phyloP scores from a whole-genome alignment of 2,888 invertebrate genomes.

The Meiosimyza decipiens region DNA sequence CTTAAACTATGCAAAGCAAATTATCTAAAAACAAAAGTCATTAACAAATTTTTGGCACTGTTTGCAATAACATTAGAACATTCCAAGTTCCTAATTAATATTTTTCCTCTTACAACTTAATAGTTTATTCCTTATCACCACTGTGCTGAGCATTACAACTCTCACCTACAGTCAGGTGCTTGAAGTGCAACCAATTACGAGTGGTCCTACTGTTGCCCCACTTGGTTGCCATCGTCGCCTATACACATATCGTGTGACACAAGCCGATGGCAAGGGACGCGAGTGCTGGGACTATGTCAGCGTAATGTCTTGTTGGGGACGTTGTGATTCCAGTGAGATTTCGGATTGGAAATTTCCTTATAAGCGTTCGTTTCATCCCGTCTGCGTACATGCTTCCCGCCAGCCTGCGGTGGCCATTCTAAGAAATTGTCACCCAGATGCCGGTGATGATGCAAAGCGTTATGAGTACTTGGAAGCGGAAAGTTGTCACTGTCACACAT shows the following conservation, averaged over 20 bases:
- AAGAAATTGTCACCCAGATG: constrained; percentile 80
- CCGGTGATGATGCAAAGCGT: constrained; percentile 72
- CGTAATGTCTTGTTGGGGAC: constrained; percentile 83
- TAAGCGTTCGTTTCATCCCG: constrained; percentile 86
- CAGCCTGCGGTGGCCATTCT: constrained; percentile 75
- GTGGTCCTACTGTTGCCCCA: constrained; percentile 66
- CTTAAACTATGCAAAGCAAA: too few species aligned
- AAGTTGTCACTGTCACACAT: constrained; percentile 79
- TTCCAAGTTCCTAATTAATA: background rate
- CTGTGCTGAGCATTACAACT: constrained; percentile 1
- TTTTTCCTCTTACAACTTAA: background rate
- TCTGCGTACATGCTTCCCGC: constrained; percentile 81
- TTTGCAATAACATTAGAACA: too few species aligned
- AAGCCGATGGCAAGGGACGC: constrained; percentile 68
- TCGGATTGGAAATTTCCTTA: constrained; percentile 91
- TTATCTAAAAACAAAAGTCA: too few species aligned
- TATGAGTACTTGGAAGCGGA: constrained; percentile 84
- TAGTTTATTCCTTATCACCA: background rate
- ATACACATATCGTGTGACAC: constrained; percentile 76
- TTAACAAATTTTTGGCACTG: too few species aligned
- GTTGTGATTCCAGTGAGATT: constrained; percentile 87
- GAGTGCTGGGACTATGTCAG: constrained; percentile 81
- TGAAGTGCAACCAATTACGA: constrained; percentile 59
- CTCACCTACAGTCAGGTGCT: constrained; percentile 50
- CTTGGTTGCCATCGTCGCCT: constrained; percentile 76